Base-by-base conservation (phyloP, 2,888 invertebrate species). In the Leptinotarsa haldemani region DNA sequence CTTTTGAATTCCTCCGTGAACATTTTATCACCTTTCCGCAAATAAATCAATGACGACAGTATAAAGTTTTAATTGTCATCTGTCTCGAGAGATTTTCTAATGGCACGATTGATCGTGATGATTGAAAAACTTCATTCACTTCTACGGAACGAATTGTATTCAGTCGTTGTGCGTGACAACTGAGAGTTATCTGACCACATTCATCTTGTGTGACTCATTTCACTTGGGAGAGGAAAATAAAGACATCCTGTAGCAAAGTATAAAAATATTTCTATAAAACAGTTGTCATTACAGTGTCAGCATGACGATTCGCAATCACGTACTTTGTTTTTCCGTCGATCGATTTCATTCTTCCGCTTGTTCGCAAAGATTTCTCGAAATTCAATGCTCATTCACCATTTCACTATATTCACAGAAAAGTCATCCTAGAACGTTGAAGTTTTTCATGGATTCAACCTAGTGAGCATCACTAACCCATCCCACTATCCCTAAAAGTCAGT, bases 281-380 rank as follows among this genome's bases (percentile, higher is more conserved):
- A 22, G 22, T 56, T 4, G 22, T 56, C 22, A 22, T 20, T 22
- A 0, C 13, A 25, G 13, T 56, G 22, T 22, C 22, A 12, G 13
- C 18, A 56, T 56, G 56, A 56, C 56, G 56, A 25, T 22, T 20
- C 56, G 22, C 56, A 13, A 56, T 56, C 56, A 56, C 56, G 56
- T 56, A 56, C 20, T 22, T 40, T 9, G 40, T 40, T 40, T 22
- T 20, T 22, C 20, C 3, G 15, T 22, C 22, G 4, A 56, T 56
- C 15, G 22, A 56, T 20, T 56, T 15, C 30, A 30, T 1, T 40
- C 40, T 40, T 40, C 40, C 9, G 40, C 9, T 40, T 40, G 1
- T 9, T 40, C 40, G 40, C 9, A 40, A 40, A 40, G 9, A 40
- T 40, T 40, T 40, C 40, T 40, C 40, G 40, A 40, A 40, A 40